phyloP scores from a whole-genome alignment of 2,888 invertebrate genomes.

The Muscina levida region DNA sequence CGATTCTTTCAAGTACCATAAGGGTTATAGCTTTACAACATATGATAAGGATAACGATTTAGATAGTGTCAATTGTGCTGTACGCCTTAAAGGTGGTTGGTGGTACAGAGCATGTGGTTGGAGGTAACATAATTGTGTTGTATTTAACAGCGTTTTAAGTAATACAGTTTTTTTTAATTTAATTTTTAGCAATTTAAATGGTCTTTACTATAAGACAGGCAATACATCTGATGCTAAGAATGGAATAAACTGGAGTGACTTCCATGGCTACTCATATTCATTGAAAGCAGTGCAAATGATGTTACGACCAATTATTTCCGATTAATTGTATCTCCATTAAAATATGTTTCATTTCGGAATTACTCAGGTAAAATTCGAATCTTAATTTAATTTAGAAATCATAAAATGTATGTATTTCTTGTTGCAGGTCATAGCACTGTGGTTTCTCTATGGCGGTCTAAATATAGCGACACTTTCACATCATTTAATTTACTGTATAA shows the following conservation, averaged over 20 bases:
- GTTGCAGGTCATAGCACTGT: too few relatives aligned
- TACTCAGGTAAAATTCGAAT: too few relatives aligned
- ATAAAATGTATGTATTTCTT: too few relatives aligned
- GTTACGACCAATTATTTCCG: too few relatives aligned
- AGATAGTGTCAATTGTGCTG: background rate
- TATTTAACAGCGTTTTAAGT: too few relatives aligned
- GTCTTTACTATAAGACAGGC: background rate
- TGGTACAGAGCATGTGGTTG: background rate
- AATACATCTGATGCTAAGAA: background rate
- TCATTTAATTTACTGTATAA: too few relatives aligned
- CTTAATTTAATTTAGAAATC: too few relatives aligned
- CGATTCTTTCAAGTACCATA: background rate
- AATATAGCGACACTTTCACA: too few relatives aligned
- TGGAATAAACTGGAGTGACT: background rate
- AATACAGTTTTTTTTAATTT: too few relatives aligned
- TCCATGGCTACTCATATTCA: background rate
- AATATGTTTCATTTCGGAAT: too few relatives aligned
- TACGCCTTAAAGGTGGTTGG: background rate
- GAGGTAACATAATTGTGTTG: background rate
- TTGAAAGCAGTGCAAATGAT: background rate
- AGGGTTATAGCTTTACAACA: background rate
- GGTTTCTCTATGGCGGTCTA: too few relatives aligned
- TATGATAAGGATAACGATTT: constrained; percentile 5
- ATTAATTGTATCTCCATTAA: too few relatives aligned
- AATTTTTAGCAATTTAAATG: background rate